Conservation (phyloP, 2,797 vertebrate genomes). For the Mastacembelus armatus region DNA sequence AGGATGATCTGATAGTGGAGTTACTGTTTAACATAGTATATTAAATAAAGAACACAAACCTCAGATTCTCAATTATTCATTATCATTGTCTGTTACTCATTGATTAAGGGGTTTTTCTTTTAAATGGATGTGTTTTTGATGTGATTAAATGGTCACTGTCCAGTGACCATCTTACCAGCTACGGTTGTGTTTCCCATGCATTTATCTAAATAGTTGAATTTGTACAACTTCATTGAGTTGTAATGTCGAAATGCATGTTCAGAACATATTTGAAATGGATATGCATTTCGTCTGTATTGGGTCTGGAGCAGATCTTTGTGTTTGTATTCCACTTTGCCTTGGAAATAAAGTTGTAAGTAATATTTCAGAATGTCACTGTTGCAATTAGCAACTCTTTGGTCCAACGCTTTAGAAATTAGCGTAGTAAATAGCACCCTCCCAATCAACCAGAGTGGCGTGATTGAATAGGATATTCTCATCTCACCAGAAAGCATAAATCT, state of each 20-base stretch:
- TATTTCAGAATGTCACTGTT: background rate
- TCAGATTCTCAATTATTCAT: background rate
- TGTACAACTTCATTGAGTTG: too few relatives aligned
- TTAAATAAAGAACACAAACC: background rate
- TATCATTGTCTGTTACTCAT: background rate
- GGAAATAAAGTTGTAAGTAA: background rate
- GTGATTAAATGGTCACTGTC: background rate
- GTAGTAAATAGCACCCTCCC: background rate
- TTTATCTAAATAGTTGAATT: too few relatives aligned
- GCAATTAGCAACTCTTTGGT: background rate
- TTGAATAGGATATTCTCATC: background rate
- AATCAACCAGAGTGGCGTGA: background rate
- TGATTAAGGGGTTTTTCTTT: background rate
- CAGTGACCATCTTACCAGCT: background rate
- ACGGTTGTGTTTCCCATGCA: too few relatives aligned
- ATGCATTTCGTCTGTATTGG: background rate
- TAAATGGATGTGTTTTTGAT: slow-evolving; percentile 6
- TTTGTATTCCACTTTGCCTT: background rate
- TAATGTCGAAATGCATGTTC: background rate
- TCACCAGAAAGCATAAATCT: background rate
- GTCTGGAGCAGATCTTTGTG: background rate
- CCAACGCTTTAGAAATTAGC: background rate
- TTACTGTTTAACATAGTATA: background rate
- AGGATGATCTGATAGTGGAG: background rate
- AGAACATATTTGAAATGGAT: background rate